Evolutionary conservation across 2,888 invertebrate species (phyloP).

Genomic region (Halictus ligatus): DNA sequence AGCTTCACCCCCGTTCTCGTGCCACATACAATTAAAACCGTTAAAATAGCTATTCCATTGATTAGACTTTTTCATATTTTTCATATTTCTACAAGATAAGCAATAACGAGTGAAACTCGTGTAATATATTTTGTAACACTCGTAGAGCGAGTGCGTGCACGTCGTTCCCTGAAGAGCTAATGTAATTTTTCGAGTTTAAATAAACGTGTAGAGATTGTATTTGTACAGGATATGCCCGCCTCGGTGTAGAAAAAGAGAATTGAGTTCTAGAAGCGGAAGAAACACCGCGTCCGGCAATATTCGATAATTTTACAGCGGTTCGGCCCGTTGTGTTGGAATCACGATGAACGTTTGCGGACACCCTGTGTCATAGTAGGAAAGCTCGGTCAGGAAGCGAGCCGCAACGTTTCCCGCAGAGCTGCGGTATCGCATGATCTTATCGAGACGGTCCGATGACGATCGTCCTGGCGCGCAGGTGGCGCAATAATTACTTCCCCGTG

Average conservation of each 20-base stretch:
- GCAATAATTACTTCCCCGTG: slow-evolving; percentile 69
- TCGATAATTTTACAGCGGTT: not conserved
- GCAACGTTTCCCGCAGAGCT: slow-evolving; percentile 51
- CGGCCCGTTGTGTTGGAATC: not conserved
- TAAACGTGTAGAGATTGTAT: not conserved
- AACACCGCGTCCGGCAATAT: not conserved
- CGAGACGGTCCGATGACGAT: slow-evolving; percentile 54
- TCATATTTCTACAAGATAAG: not conserved
- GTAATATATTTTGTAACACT: not conserved
- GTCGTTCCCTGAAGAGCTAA: not conserved
- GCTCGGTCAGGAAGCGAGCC: slow-evolving; percentile 52
- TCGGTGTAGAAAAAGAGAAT: not conserved
- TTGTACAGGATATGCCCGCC: too few relatives aligned
- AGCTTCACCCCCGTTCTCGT: too few relatives aligned
- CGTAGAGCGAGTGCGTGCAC: too few relatives aligned
- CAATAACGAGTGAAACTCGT: not conserved
- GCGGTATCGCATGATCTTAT: slow-evolving; percentile 60
- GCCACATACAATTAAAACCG: too few relatives aligned
- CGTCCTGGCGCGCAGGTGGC: slow-evolving; percentile 67
- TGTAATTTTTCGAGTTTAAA: not conserved
- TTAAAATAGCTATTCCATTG: too few relatives aligned
- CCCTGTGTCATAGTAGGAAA: slow-evolving; percentile 35
- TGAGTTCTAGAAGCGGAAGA: not conserved
- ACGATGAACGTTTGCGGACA: not conserved
- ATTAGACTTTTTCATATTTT: not conserved